These are phyloP conservation scores for Panagrolaimus sp. DNA, from an alignment of 1,140 invertebrate species.

Conservation along the genomic window DNA sequence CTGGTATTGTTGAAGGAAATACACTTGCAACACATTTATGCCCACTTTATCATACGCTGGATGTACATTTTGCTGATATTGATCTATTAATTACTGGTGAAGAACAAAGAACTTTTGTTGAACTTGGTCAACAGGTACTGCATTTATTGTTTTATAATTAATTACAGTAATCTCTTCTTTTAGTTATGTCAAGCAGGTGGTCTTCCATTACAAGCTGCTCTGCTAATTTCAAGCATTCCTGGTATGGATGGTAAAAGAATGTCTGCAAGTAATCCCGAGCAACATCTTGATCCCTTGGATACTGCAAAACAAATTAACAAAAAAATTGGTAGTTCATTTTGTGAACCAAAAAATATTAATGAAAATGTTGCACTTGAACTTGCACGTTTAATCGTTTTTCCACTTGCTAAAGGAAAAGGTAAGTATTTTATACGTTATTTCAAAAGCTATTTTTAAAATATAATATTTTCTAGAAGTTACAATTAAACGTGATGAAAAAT, in stretches of 20 bases:
- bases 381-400: constrained; percentile 40
- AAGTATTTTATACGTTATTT: not conserved
- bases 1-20: constrained; percentile 91
- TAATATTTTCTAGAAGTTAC: constrained; percentile 26
- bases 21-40: constrained; percentile 85
- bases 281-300: constrained; percentile 93
- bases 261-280: constrained; percentile 87
- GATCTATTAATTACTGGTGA: constrained; percentile 38
- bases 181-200: constrained; percentile 15
- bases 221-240: constrained; percentile 56
- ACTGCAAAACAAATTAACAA: constrained; percentile 79
- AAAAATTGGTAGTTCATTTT: constrained; percentile 94
- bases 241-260: constrained; percentile 73
- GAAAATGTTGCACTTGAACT: constrained; percentile 70
- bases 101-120: constrained; percentile 24
- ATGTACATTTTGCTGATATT: constrained; percentile 72
- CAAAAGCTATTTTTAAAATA: no score
- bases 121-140: constrained; percentile 28
- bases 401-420: constrained; percentile 32
- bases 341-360: constrained; percentile 86
- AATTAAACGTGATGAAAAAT: constrained; percentile 42
- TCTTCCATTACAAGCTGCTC: constrained; percentile 21
- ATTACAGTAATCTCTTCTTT: not conserved
- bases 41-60: constrained; percentile 83
- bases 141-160: constrained; percentile 18